These are phyloP conservation scores for Arvicola amphibius DNA, from an alignment of 2,797 vertebrate genomes.

Conservation along the genomic window DNA sequence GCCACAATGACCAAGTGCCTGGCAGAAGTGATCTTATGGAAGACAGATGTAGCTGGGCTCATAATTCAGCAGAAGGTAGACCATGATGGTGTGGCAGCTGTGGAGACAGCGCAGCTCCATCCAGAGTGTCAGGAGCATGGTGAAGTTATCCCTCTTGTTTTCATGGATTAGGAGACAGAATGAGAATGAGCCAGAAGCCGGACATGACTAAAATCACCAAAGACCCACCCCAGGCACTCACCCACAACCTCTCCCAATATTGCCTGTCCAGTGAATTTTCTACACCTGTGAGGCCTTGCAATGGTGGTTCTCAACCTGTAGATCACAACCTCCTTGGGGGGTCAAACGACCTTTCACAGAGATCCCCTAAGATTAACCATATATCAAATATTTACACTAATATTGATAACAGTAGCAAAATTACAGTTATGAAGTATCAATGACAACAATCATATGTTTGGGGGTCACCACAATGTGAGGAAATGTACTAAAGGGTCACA, in stretches of 20 bases:
- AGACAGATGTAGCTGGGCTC: neutral
- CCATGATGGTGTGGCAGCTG: neutral
- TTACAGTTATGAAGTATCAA: neutral
- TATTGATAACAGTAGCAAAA: neutral
- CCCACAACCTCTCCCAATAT: neutral
- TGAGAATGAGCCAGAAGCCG: neutral
- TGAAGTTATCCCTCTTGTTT: neutral
- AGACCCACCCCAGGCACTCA: no score
- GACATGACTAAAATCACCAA: neutral
- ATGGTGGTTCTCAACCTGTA: neutral
- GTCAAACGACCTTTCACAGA: neutral
- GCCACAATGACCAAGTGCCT: neutral
- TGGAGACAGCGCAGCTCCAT: no score
- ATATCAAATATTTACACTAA: neutral
- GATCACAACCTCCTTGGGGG: neutral
- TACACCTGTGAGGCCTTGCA: neutral
- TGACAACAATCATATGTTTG: neutral
- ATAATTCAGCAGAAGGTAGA: neutral
- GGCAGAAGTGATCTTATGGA: no score
- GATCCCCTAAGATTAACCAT: neutral
- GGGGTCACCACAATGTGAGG: neutral
- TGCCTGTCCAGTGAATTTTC: neutral
- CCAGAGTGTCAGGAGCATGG: neutral
- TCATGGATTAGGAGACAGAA: neutral
- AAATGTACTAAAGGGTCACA: neutral